Evolutionary conservation across 2,888 invertebrate genomes (phyloP).

Genomic region (Anoplius nigerrimus): DNA sequence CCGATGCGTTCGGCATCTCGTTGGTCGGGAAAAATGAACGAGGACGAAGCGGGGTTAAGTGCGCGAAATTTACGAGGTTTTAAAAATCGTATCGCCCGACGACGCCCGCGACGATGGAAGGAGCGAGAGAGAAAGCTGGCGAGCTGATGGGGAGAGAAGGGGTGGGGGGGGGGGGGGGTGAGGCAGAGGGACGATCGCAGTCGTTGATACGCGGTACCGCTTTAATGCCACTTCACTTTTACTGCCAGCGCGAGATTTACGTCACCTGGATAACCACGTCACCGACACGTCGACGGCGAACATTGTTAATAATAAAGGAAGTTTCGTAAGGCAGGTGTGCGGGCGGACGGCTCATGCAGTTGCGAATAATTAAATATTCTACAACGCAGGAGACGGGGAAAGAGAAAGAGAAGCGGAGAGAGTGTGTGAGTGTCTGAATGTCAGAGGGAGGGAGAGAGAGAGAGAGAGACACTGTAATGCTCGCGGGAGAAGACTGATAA

Average conservation of each 20-base stretch:
- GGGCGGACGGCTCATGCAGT: no score
- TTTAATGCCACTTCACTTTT: conserved; percentile 9
- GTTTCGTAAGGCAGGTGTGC: background rate
- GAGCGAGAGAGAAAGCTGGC: no score
- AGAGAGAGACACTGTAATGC: no score
- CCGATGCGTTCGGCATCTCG: no score
- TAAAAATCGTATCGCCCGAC: conserved; percentile 45
- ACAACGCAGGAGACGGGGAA: no score
- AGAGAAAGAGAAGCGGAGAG: no score
- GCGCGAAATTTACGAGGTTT: conserved; percentile 46
- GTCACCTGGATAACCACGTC: conserved; percentile 39
- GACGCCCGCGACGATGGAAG: conserved; percentile 9
- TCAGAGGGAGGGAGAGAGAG: no score
- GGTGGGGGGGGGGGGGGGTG: no score
- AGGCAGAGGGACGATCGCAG: conserved; percentile 19
- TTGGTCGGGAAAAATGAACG: background rate
- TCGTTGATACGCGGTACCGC: conserved; percentile 22
- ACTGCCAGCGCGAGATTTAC: conserved; percentile 43
- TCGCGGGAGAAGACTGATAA: no score
- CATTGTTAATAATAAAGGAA: conserved; percentile 33
- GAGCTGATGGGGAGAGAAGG: no score
- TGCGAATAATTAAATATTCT: no score
- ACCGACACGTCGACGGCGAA: conserved; percentile 26
- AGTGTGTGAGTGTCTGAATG: no score
- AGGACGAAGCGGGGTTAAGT: conserved; percentile 13